Evolutionary conservation across 1,140 invertebrate genomes (phyloP).

Genomic region (Steinernema khuongi): DNA sequence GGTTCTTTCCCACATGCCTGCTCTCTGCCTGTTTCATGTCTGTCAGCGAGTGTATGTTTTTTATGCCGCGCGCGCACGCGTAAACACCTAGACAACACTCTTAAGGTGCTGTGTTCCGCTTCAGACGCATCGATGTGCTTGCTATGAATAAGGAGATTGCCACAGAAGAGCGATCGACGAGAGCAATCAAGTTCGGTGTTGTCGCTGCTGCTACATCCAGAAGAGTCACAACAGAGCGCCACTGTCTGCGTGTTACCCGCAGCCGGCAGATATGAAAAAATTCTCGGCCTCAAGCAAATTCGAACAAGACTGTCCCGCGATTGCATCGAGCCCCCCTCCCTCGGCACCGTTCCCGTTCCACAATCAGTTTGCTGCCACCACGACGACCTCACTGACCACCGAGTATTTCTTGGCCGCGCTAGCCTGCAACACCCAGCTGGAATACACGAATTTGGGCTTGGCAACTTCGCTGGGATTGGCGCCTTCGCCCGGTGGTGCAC

Average conservation of each 20-base stretch:
- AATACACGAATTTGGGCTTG: neutral
- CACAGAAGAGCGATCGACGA: neutral
- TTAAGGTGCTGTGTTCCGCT: slow-evolving; percentile 7
- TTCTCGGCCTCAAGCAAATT: slow-evolving; percentile 8
- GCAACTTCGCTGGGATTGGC: slow-evolving; percentile 1
- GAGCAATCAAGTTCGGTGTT: neutral
- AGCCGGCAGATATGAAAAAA: slow-evolving; percentile 10
- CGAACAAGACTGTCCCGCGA: slow-evolving; percentile 6
- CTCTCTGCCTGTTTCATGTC: slow-evolving; percentile 14
- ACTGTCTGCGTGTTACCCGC: slow-evolving; percentile 1
- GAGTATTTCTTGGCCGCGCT: slow-evolving; percentile 3
- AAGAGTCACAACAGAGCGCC: neutral
- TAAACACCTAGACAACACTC: neutral
- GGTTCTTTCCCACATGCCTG: slow-evolving; percentile 14
- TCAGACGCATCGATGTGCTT: slow-evolving; percentile 9
- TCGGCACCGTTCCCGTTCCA: slow-evolving; percentile 1
- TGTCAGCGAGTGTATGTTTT: neutral
- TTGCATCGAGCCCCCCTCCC: neutral
- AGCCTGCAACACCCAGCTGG: slow-evolving; percentile 3
- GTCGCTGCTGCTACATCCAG: neutral
- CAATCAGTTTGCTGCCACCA: slow-evolving; percentile 2
- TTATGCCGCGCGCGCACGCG: neutral
- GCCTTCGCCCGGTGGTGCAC: neutral
- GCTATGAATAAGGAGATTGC: slow-evolving; percentile 11
- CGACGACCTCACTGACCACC: neutral